phyloP scores from a whole-genome alignment of 1,140 invertebrate species.

The Homalodisca vitripennis region DNA sequence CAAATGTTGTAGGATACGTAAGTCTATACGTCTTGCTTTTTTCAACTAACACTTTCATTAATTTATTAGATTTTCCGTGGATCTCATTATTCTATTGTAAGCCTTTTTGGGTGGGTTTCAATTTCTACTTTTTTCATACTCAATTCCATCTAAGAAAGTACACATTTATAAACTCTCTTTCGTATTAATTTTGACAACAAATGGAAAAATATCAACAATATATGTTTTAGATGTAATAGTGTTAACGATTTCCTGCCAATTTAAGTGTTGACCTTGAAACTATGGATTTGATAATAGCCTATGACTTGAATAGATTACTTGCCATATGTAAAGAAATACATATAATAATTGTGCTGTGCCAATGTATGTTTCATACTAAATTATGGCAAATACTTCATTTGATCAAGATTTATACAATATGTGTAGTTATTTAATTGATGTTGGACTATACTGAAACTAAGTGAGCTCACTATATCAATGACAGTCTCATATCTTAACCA shows the following conservation, averaged over 20 bases:
- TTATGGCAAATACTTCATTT: neutral
- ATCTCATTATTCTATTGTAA: neutral
- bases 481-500: too few relatives aligned
- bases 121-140: neutral
- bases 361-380: neutral
- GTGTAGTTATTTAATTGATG: neutral
- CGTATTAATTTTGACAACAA: neutral
- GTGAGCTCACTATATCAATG: neutral
- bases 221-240: neutral
- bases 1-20: constrained; percentile 11
- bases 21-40: neutral
- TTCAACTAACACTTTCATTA: neutral
- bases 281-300: neutral
- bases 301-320: neutral
- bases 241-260: neutral
- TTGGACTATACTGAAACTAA: neutral
- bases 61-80: neutral
- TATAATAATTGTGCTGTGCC: neutral
- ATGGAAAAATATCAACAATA: neutral
- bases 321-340: neutral
- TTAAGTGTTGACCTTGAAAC: constrained; percentile 1
- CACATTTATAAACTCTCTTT: neutral
- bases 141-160: neutral
- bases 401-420: neutral
- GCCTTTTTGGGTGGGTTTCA: neutral